These are phyloP conservation scores for Spizaetus ornatus DNA, from an alignment of 2,113 vertebrate species.

Conservation along the genomic window DNA sequence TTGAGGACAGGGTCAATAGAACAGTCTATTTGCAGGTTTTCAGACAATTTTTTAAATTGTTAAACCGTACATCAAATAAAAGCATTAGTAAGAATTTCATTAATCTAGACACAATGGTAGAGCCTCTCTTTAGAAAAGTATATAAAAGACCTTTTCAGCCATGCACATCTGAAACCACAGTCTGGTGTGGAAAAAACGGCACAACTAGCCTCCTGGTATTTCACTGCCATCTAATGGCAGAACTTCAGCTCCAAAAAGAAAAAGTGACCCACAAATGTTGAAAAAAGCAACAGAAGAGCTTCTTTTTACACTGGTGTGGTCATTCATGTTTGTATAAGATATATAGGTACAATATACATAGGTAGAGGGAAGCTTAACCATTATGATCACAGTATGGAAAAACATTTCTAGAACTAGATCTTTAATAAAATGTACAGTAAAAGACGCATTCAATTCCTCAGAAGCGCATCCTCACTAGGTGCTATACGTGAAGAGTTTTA, in stretches of 20 bases:
- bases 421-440: not conserved
- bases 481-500: not conserved
- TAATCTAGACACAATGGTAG: not conserved
- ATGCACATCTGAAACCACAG: not conserved
- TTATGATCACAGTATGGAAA: not conserved
- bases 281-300: not conserved
- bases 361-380: not conserved
- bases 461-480: not conserved
- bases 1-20: not conserved
- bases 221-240: slow-evolving; percentile 12
- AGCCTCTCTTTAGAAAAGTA: not conserved
- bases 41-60: not conserved
- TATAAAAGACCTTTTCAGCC: not conserved
- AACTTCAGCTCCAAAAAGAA: not conserved
- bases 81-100: not conserved
- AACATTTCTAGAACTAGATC: not conserved
- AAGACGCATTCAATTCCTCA: not conserved
- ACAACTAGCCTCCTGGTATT: not conserved
- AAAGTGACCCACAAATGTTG: not conserved
- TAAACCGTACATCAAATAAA: not conserved
- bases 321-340: not conserved
- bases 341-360: not conserved
- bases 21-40: not conserved
- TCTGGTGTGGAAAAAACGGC: not conserved
- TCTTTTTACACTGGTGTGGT: not conserved